Evolutionary conservation across 2,113 vertebrate species (phyloP).

Genomic region (Lota lota): DNA sequence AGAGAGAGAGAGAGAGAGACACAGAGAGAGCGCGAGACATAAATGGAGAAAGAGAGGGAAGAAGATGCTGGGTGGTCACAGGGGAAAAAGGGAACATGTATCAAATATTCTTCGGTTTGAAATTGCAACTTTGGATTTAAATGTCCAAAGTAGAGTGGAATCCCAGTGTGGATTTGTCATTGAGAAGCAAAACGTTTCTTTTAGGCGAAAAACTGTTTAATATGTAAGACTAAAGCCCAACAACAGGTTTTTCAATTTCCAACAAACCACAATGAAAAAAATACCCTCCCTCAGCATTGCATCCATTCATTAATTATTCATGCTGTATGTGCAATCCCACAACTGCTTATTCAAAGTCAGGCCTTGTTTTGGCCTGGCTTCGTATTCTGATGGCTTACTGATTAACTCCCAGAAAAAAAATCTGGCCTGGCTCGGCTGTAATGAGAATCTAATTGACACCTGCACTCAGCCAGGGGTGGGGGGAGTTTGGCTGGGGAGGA

Average conservation of each 20-base stretch:
- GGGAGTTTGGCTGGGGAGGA: not conserved
- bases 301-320: conserved; percentile 63
- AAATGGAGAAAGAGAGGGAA: too few relatives aligned
- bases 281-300: conserved; percentile 54
- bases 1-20: conserved; percentile 3
- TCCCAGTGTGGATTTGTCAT: conserved; percentile 59
- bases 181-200: conserved; percentile 64
- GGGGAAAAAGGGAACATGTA: conserved; percentile 33
- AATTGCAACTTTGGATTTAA: conserved; percentile 66
- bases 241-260: conserved; percentile 39
- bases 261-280: conserved; percentile 38
- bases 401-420: conserved; percentile 46
- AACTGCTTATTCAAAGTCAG: conserved; percentile 54
- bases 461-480: conserved; percentile 14
- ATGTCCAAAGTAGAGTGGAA: conserved; percentile 58
- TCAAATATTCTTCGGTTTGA: conserved; percentile 50
- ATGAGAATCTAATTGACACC: conserved; percentile 37
- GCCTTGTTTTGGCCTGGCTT: conserved; percentile 29
- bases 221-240: conserved; percentile 52
- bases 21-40: not conserved
- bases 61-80: conserved; percentile 15
- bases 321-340: conserved; percentile 48
- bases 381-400: conserved; percentile 40
- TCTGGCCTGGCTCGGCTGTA: conserved; percentile 31
- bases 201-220: conserved; percentile 50